A percentile compares a stretch with the other conserved stretches of the same genome.
Conservation (phyloP, 2,888 invertebrate genomes). For the Tyria jacobaeae region DNA sequence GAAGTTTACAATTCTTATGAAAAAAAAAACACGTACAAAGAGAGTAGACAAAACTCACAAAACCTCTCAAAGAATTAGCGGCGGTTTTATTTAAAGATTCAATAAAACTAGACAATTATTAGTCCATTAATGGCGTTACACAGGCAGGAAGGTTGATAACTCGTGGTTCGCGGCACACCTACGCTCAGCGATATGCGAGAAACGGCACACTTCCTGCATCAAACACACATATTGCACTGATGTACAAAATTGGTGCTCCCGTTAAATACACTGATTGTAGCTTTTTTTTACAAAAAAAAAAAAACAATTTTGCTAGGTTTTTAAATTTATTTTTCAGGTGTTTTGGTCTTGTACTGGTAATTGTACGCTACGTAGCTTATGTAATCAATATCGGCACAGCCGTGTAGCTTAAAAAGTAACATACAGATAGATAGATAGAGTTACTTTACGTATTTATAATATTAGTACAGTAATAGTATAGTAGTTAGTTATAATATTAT, state of each 20-base stretch:
- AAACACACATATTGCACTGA: conserved; percentile 55
- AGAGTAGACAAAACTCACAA: neutral
- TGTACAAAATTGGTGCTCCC: conserved; percentile 35
- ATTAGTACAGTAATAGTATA: no score
- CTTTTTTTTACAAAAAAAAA: neutral
- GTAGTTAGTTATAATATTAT: no score
- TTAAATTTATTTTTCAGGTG: no score
- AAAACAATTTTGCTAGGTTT: no score
- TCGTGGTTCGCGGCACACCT: conserved; percentile 4
- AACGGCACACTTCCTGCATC: conserved; percentile 64
- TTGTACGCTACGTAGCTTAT: no score
- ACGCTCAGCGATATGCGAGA: conserved; percentile 46
- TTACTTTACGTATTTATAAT: no score
- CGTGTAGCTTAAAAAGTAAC: no score
- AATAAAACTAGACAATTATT: neutral
- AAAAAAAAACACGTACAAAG: neutral
- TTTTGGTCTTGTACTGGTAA: no score
- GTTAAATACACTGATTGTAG: conserved; percentile 22
- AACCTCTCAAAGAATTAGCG: neutral
- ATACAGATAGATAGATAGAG: no score
- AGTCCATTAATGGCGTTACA: conserved; percentile 1
- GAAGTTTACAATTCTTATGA: neutral
- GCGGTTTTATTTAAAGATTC: neutral
- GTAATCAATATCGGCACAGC: no score
- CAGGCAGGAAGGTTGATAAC: conserved; percentile 18